Evolutionary conservation across 2,888 invertebrate species (phyloP).

Genomic region (Drosophila monieri): DNA sequence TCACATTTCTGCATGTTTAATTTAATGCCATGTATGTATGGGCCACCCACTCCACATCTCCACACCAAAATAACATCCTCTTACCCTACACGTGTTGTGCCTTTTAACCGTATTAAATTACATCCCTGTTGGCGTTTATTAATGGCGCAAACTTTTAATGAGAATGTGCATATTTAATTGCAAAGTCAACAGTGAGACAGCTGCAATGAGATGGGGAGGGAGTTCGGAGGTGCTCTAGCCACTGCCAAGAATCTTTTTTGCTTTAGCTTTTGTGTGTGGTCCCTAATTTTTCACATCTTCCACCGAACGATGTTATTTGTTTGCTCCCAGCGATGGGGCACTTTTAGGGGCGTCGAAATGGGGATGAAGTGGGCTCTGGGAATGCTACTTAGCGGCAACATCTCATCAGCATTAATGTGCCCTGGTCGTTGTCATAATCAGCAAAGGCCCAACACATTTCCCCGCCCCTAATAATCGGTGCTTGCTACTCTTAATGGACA

Average conservation of each 20-base stretch:
- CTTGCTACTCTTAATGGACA: not conserved
- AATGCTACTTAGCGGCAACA: conserved; percentile 74
- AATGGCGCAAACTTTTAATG: conserved; percentile 79
- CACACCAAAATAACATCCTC: conserved; percentile 30
- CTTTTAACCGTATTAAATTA: conserved; percentile 78
- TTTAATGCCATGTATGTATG: conserved; percentile 54
- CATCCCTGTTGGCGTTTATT: conserved; percentile 79
- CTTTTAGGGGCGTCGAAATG: conserved; percentile 6
- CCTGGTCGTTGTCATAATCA: conserved; percentile 68
- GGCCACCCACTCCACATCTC: not conserved
- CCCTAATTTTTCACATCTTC: conserved; percentile 8
- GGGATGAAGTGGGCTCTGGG: conserved; percentile 54
- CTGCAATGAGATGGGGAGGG: conserved; percentile 8
- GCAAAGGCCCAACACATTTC: conserved; percentile 53
- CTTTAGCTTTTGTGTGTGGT: conserved; percentile 12
- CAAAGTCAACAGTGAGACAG: conserved; percentile 67
- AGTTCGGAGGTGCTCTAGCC: conserved; percentile 32
- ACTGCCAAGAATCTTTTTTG: conserved; percentile 42
- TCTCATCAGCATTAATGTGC: conserved; percentile 72
- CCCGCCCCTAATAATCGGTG: conserved; percentile 3
- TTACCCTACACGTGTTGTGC: conserved; percentile 70
- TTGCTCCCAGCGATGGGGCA: conserved; percentile 44
- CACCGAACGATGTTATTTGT: conserved; percentile 43
- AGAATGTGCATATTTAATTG: conserved; percentile 79
- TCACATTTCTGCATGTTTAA: conserved; percentile 71